Evolutionary conservation across 2,113 vertebrate species (phyloP).

Genomic region (Elachura formosa): DNA sequence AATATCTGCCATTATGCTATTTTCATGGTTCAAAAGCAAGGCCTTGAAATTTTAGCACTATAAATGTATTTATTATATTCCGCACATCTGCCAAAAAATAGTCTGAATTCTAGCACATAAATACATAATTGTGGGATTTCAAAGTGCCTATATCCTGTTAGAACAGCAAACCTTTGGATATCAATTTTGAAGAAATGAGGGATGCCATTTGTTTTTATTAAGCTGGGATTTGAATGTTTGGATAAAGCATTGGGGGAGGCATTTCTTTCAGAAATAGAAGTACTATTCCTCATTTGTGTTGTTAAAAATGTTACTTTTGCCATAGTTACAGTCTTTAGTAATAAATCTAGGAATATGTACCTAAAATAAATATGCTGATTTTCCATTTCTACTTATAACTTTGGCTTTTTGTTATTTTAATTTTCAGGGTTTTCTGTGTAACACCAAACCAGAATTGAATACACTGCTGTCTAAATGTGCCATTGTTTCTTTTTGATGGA

Average conservation of each 20-base stretch:
- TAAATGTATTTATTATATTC: constrained; percentile 54
- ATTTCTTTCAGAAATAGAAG: constrained; percentile 71
- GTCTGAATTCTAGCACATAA: constrained; percentile 37
- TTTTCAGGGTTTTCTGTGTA: not conserved
- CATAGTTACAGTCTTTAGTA: constrained; percentile 49
- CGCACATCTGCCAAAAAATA: not conserved
- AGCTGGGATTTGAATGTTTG: constrained; percentile 79
- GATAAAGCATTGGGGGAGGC: constrained; percentile 66
- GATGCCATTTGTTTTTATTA: constrained; percentile 81
- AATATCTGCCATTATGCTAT: constrained; percentile 6
- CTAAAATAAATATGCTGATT: constrained; percentile 47
- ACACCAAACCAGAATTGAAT: constrained; percentile 5
- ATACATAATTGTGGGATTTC: constrained; percentile 67
- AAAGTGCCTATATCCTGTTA: constrained; percentile 55
- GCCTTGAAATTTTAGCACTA: constrained; percentile 58
- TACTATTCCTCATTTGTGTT: constrained; percentile 66
- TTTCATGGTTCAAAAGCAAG: constrained; percentile 28
- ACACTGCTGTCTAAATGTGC: not conserved
- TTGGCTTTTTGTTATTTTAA: constrained; percentile 14
- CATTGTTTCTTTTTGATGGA: not conserved
- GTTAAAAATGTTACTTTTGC: constrained; percentile 71
- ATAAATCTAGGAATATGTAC: constrained; percentile 37
- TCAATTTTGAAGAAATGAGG: constrained; percentile 72
- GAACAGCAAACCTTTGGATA: constrained; percentile 62
- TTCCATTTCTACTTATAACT: constrained; percentile 52